phyloP scores from a whole-genome alignment of 2,113 vertebrate species.

The Castor canadensis region DNA sequence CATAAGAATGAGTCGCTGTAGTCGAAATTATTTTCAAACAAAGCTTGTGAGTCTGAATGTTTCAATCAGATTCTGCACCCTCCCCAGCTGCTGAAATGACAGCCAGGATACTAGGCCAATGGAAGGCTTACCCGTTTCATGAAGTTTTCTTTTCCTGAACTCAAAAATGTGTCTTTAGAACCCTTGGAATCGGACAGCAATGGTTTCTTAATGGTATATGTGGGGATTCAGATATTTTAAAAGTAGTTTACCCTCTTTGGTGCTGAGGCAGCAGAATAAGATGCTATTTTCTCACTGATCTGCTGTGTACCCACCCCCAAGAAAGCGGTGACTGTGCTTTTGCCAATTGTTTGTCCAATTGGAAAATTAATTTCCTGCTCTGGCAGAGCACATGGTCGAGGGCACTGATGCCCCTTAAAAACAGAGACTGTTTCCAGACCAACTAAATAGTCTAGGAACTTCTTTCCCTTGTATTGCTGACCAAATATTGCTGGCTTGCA shows the following conservation, averaged over 20 bases:
- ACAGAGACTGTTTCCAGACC: constrained; percentile 42
- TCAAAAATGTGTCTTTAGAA: neutral
- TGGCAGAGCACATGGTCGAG: constrained; percentile 44
- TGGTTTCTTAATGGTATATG: constrained; percentile 59
- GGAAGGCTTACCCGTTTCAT: neutral
- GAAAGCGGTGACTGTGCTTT: constrained; percentile 63
- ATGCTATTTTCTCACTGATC: constrained; percentile 52
- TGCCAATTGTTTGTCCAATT: constrained; percentile 44
- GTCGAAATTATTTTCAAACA: neutral
- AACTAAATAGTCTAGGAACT: constrained; percentile 26
- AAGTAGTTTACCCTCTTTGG: constrained; percentile 66
- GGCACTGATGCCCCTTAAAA: constrained; percentile 54
- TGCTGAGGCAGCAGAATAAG: constrained; percentile 65
- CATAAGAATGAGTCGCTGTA: constrained; percentile 63
- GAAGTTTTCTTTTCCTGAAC: constrained; percentile 24
- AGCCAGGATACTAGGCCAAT: neutral
- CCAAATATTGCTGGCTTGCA: constrained; percentile 4
- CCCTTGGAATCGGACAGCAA: constrained; percentile 51
- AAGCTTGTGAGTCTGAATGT: neutral
- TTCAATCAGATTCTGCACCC: constrained; percentile 68
- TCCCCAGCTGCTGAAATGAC: neutral
- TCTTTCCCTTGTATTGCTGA: constrained; percentile 27
- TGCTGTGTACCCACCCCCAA: constrained; percentile 20
- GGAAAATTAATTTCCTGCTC: constrained; percentile 73
- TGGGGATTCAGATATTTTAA: constrained; percentile 52